Conservation (phyloP, 2,888 invertebrate genomes). For the Pherbina coryleti region DNA sequence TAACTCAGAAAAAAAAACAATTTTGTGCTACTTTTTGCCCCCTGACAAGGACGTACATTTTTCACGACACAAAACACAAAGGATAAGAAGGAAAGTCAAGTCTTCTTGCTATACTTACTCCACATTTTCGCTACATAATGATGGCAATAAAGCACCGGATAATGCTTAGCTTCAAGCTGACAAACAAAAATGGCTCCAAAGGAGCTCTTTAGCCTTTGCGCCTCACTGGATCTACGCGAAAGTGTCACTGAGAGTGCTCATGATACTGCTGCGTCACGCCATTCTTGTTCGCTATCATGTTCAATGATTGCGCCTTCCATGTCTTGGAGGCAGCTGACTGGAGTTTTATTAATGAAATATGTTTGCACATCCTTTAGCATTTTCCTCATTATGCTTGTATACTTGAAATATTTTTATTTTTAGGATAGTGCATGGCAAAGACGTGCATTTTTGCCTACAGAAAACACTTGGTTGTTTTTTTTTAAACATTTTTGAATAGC, state of each 20-base stretch:
- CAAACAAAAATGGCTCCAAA: slow-evolving; percentile 8
- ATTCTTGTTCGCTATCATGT: background rate
- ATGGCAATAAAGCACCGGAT: slow-evolving; percentile 7
- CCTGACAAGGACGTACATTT: background rate
- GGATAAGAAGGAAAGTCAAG: background rate
- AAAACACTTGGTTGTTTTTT: no score
- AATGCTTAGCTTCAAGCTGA: background rate
- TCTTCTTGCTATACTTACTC: background rate
- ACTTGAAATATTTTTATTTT: no score
- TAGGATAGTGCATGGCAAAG: no score
- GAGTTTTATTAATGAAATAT: slow-evolving; percentile 16
- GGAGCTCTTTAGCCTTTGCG: background rate
- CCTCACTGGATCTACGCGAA: background rate
- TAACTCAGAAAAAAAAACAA: background rate
- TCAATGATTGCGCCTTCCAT: background rate
- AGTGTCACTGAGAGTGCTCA: background rate
- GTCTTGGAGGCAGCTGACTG: background rate
- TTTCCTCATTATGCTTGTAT: background rate
- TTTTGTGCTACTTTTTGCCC: background rate
- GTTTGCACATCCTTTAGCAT: slow-evolving; percentile 9
- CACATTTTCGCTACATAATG: background rate
- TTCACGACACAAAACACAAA: background rate
- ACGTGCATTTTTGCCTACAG: no score
- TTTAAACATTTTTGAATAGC: no score
- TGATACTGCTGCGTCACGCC: background rate